These are phyloP conservation scores for Diorhabda elongata DNA, from an alignment of 1,140 invertebrate genomes.

Conservation along the genomic window DNA sequence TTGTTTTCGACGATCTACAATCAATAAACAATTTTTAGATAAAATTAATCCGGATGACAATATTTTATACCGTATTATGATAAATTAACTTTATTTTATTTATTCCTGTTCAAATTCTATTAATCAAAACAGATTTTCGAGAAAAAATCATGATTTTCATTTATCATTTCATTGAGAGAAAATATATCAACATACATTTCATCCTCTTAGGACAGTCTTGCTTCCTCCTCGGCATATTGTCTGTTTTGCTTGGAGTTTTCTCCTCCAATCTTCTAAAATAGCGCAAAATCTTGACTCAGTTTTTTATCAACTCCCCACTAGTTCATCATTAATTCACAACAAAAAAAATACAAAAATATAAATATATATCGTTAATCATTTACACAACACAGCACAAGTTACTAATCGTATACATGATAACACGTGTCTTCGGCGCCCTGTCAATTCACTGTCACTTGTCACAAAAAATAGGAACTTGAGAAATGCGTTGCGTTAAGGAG, in stretches of 20 bases:
- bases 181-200: conserved; percentile 53
- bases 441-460: conserved; percentile 27
- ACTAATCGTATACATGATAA: conserved; percentile 29
- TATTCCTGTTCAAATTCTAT: no score
- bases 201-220: conserved; percentile 61
- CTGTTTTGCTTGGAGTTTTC: conserved; percentile 25
- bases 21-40: no score
- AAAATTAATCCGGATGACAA: no score
- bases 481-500: conserved; percentile 17
- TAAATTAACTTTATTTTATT: no score
- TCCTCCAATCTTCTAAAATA: conserved; percentile 35
- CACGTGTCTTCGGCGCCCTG: conserved; percentile 8
- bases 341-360: conserved; percentile 11
- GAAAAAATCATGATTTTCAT: no score
- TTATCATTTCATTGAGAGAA: no score
- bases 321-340: conserved; percentile 12
- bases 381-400: conserved; percentile 20
- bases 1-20: no score
- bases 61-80: no score
- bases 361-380: conserved; percentile 6
- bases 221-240: conserved; percentile 58
- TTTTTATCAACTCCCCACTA: conserved; percentile 6
- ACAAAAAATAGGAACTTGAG: conserved; percentile 1
- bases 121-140: no score
- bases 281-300: conserved; percentile 41